Percentiles rank a stretch among this genome's conserved stretches.
phyloP scores from a whole-genome alignment of 2,888 invertebrate genomes.

The Tetrapedia diversipes region DNA sequence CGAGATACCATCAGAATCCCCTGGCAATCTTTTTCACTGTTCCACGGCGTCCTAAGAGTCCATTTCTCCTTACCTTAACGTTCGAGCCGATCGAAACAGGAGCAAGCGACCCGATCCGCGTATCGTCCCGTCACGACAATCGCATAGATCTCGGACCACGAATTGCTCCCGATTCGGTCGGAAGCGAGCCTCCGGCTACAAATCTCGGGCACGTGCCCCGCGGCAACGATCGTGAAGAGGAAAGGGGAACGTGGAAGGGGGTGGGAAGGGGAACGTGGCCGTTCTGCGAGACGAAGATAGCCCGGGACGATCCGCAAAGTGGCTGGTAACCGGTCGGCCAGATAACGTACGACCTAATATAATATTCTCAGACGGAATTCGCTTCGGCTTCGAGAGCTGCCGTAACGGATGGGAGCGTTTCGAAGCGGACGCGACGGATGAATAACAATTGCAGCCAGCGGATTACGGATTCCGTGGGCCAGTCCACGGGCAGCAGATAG shows the following conservation, averaged over 20 bases:
- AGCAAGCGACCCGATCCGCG: background rate
- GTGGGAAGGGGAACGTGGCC: background rate
- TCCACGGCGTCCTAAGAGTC: no score
- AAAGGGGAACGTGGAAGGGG: constrained; percentile 1
- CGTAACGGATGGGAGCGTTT: constrained; percentile 74
- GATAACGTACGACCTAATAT: constrained; percentile 77
- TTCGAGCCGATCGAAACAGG: background rate
- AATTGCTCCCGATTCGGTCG: background rate
- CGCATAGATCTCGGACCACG: background rate
- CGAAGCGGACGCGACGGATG: constrained; percentile 70
- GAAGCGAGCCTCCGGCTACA: constrained; percentile 13
- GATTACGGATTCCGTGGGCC: constrained; percentile 69
- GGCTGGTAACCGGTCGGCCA: constrained; percentile 26
- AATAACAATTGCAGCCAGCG: constrained; percentile 75
- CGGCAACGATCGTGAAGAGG: background rate
- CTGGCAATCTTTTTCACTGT: no score
- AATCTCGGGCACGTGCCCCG: constrained; percentile 31
- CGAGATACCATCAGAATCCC: no score
- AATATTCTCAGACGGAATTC: constrained; percentile 77
- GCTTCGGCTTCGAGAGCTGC: constrained; percentile 57
- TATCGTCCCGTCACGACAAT: background rate
- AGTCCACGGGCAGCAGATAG: constrained; percentile 53
- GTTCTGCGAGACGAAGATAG: constrained; percentile 13
- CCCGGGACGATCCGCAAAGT: constrained; percentile 13
- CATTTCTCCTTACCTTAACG: background rate